phyloP scores from a whole-genome alignment of 2,888 invertebrate species.

The Epsilonema sp. region DNA sequence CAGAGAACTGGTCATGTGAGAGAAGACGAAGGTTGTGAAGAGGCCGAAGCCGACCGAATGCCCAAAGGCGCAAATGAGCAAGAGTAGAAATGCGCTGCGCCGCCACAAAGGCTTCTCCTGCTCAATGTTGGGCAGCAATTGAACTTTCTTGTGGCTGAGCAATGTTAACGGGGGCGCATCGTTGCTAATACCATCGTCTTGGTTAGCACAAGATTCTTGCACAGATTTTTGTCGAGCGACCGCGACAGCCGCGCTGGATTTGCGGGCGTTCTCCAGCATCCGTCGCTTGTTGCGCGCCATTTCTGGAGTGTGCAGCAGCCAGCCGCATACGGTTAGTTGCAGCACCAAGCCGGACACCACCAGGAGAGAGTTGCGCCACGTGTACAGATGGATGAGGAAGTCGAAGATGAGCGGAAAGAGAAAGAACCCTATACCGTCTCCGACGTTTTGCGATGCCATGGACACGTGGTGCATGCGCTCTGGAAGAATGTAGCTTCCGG shows the following conservation, averaged over 20 bases:
- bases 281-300: neutral
- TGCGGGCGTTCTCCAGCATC: no score
- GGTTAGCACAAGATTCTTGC: no score
- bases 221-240: no score
- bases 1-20: neutral
- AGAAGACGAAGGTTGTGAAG: neutral
- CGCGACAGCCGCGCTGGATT: no score
- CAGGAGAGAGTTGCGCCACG: neutral
- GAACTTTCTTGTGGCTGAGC: no score
- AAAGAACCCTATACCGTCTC: neutral
- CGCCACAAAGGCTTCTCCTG: neutral
- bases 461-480: neutral
- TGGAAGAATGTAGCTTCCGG: neutral
- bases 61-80: neutral
- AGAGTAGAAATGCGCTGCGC: neutral
- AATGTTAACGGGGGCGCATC: no score
- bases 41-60: neutral
- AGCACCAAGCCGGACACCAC: neutral
- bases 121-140: neutral
- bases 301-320: neutral
- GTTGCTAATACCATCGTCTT: no score
- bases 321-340: neutral
- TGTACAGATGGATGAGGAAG: neutral
- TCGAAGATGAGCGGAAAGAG: neutral
- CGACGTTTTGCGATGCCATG: neutral